A percentile compares a stretch with the other conserved stretches of the same genome.
Conservation (phyloP, 1,140 invertebrate genomes). For the Heterodera schachtii region DNA sequence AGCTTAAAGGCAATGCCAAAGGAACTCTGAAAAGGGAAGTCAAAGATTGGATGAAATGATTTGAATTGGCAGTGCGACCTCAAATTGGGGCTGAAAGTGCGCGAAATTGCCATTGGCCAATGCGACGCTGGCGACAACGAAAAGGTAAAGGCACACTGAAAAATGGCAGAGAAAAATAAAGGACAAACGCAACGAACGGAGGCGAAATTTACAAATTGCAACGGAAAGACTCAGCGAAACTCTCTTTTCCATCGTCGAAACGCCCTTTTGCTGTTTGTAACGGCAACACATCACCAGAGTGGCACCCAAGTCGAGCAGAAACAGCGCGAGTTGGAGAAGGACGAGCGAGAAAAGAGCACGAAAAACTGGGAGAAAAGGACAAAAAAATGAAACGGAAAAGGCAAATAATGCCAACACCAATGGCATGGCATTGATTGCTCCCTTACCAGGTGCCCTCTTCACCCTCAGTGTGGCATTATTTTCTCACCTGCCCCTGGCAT, state of each 20-base stretch:
- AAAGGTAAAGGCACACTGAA: slow-evolving; percentile 20
- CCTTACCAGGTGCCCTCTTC: too few species aligned
- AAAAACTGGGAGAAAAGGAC: slow-evolving; percentile 7
- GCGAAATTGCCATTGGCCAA: slow-evolving; percentile 15
- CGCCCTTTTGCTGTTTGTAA: slow-evolving; percentile 24
- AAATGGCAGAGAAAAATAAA: neutral
- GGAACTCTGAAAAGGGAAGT: slow-evolving; percentile 3
- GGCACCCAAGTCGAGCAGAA: slow-evolving; percentile 23
- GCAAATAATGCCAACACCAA: too few species aligned
- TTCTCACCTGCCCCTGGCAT: slow-evolving; percentile 12
- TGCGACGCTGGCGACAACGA: neutral
- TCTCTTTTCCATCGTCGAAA: slow-evolving; percentile 14
- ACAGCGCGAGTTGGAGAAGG: slow-evolving; percentile 15
- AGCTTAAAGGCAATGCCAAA: slow-evolving; percentile 26
- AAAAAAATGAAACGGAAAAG: neutral
- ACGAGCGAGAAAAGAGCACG: slow-evolving; percentile 25
- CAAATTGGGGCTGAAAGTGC: slow-evolving; percentile 12
- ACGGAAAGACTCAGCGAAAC: slow-evolving; percentile 17
- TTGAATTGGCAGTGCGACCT: neutral
- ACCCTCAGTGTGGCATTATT: too few species aligned
- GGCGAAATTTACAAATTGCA: slow-evolving; percentile 9
- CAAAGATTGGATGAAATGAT: neutral
- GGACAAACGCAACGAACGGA: neutral
- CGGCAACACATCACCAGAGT: slow-evolving; percentile 29
- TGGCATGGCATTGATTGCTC: too few species aligned